Percentiles rank a stretch among this genome's conserved stretches.
Conservation (phyloP, 2,888 invertebrate genomes). For the Stenodema calcarata region DNA sequence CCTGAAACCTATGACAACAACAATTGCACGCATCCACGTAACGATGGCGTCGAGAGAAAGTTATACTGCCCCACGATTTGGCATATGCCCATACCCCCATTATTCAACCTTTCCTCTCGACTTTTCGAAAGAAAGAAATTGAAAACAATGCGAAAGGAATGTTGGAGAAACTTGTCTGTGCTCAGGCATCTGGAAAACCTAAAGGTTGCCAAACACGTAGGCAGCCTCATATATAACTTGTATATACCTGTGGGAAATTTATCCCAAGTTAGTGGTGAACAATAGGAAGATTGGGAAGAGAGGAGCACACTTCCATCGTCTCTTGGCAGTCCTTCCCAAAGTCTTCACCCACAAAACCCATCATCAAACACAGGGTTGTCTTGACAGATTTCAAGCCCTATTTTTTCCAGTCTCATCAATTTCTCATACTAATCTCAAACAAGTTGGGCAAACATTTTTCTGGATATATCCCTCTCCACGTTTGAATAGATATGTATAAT, state of each 20-base stretch:
- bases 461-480: too few species aligned
- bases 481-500: too few species aligned
- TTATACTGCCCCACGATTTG: too few species aligned
- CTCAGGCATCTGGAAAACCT: not conserved
- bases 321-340: not conserved
- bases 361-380: not conserved
- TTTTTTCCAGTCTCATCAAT: not conserved
- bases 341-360: not conserved
- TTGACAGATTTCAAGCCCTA: not conserved
- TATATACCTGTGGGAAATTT: conserved; percentile 20
- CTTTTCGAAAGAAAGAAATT: not conserved
- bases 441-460: too few species aligned
- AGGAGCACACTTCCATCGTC: not conserved
- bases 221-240: conserved; percentile 7
- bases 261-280: not conserved
- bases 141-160: not conserved
- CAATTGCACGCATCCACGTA: too few species aligned
- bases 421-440: not conserved
- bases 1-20: too few species aligned
- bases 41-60: too few species aligned
- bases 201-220: conserved; percentile 7
- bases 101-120: too few species aligned
- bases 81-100: too few species aligned
- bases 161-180: not conserved
- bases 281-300: not conserved